These are phyloP conservation scores for Drosophila planitibia DNA, from an alignment of 2,888 invertebrate genomes.

Conservation along the genomic window DNA sequence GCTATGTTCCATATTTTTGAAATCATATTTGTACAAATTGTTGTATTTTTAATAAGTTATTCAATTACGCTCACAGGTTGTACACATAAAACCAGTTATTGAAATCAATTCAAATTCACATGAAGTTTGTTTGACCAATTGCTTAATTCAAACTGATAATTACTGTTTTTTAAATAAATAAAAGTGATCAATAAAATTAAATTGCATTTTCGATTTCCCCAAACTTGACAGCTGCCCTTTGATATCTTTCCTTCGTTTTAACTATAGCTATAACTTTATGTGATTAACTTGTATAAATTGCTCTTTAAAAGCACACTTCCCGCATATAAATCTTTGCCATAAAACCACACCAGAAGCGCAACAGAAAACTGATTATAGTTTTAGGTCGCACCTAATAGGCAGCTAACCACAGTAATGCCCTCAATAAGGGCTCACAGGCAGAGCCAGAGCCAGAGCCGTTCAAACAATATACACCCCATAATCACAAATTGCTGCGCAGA, in stretches of 20 bases:
- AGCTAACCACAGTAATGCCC: constrained; percentile 49
- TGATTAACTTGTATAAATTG: not conserved
- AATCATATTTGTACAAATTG: not conserved
- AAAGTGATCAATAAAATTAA: too few relatives aligned
- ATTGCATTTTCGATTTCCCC: not conserved
- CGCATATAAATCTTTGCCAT: not conserved
- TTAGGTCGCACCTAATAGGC: constrained; percentile 55
- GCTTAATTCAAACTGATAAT: too few relatives aligned
- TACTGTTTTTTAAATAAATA: too few relatives aligned
- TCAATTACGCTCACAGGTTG: too few relatives aligned
- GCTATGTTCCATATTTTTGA: not conserved
- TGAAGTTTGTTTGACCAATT: too few relatives aligned
- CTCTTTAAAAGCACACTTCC: not conserved
- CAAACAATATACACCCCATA: not conserved
- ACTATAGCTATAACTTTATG: not conserved
- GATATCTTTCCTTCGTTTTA: not conserved
- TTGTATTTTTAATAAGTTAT: not conserved
- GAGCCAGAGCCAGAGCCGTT: not conserved
- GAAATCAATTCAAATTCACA: too few relatives aligned
- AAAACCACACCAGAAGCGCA: not conserved
- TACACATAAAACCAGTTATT: too few relatives aligned
- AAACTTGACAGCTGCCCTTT: not conserved
- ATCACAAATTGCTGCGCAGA: constrained; percentile 17
- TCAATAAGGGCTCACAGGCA: constrained; percentile 18
- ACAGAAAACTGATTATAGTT: constrained; percentile 52